Evolutionary conservation across 2,113 vertebrate species (phyloP).

Genomic region (Leptobrachium leishanense): DNA sequence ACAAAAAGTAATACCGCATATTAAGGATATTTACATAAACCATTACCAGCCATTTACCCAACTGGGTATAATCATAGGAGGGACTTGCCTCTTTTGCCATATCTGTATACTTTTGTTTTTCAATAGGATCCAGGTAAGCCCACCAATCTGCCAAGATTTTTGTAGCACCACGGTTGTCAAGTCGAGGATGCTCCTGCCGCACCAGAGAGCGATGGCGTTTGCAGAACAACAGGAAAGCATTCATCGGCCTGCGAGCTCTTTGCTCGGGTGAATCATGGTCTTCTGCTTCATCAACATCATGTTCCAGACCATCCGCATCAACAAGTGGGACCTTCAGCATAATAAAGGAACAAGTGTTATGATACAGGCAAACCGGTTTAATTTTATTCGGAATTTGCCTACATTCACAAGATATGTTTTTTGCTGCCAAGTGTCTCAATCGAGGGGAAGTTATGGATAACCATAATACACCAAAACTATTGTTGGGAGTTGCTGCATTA

Average conservation of each 20-base stretch:
- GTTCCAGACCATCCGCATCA: slow-evolving; percentile 74
- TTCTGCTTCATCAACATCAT: slow-evolving; percentile 81
- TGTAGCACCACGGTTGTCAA: slow-evolving; percentile 96
- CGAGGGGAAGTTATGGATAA: no score
- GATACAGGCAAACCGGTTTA: no score
- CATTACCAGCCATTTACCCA: no score
- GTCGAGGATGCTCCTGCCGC: slow-evolving; percentile 91
- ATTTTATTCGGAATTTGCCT: no score
- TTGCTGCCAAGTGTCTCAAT: no score
- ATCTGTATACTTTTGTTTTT: slow-evolving; percentile 98
- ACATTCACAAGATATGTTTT: no score
- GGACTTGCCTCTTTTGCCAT: slow-evolving; percentile 96
- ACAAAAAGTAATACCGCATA: no score
- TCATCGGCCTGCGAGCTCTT: slow-evolving; percentile 94
- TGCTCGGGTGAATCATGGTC: slow-evolving; percentile 89
- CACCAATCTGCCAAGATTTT: slow-evolving; percentile 99
- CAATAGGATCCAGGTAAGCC: slow-evolving; percentile 93
- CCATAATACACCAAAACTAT: no score
- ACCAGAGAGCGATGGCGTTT: slow-evolving; percentile 96
- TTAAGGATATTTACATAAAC: no score
- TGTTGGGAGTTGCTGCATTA: no score
- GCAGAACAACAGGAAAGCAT: slow-evolving; percentile 97
- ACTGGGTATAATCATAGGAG: no score
- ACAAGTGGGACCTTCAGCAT: slow-evolving; percentile 70
- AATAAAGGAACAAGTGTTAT: no score